Evolutionary conservation across 2,888 invertebrate species (phyloP).

Genomic region (Salticus scenicus): DNA sequence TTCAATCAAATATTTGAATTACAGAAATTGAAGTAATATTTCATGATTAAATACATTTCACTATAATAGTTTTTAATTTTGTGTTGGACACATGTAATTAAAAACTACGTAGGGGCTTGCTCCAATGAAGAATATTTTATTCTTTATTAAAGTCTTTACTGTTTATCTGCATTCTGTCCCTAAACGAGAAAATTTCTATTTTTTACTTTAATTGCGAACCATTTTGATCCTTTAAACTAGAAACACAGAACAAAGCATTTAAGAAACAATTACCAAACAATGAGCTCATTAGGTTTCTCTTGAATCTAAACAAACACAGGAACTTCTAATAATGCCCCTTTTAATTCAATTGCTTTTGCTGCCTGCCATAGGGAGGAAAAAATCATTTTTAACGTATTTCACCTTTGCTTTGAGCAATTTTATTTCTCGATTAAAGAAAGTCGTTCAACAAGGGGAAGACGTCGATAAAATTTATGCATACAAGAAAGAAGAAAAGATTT

Average conservation of each 20-base stretch:
- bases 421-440: constrained; percentile 59
- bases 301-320: constrained; percentile 51
- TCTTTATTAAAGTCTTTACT: constrained; percentile 42
- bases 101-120: neutral
- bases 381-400: constrained; percentile 57
- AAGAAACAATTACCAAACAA: constrained; percentile 69
- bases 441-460: constrained; percentile 37
- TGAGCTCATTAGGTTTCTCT: constrained; percentile 61
- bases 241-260: constrained; percentile 54
- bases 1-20: no score
- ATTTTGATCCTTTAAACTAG: constrained; percentile 49
- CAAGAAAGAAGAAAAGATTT: constrained; percentile 52
- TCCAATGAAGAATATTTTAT: constrained; percentile 56
- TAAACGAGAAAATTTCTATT: neutral
- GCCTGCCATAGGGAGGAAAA: constrained; percentile 46
- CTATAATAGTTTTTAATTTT: constrained; percentile 33
- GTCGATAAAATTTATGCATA: constrained; percentile 51
- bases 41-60: no score
- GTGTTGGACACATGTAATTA: neutral
- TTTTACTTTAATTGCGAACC: constrained; percentile 50
- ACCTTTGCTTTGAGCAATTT: constrained; percentile 48
- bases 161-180: constrained; percentile 30
- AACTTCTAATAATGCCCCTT: constrained; percentile 55
- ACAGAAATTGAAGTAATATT: no score
- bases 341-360: constrained; percentile 63